These are phyloP conservation scores for Acanthurus lineatus DNA, from an alignment of 2,797 vertebrate species.

Conservation along the genomic window DNA sequence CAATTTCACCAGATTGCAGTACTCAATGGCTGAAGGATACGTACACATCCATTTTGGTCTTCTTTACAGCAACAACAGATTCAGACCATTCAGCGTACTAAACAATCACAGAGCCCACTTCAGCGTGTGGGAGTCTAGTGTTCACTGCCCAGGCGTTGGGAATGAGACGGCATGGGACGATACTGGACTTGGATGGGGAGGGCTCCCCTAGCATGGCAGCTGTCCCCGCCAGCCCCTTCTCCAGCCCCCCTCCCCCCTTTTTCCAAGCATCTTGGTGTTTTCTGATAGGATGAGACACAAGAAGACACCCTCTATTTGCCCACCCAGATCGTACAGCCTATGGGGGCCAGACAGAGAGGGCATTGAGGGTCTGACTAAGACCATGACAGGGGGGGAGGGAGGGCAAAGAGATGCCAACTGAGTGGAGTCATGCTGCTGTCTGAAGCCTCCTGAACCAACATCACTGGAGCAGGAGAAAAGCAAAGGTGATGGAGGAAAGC, in stretches of 20 bases:
- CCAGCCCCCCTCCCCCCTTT: slow-evolving; percentile 33
- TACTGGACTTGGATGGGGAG: slow-evolving; percentile 73
- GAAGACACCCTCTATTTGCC: slow-evolving; percentile 69
- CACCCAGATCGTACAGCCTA: slow-evolving; percentile 59
- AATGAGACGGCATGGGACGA: slow-evolving; percentile 81
- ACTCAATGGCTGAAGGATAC: slow-evolving; percentile 27
- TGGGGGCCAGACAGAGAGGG: slow-evolving; percentile 80
- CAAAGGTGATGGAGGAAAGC: slow-evolving; percentile 35
- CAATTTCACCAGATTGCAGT: slow-evolving; percentile 33
- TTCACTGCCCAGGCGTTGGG: slow-evolving; percentile 55
- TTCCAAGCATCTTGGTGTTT: slow-evolving; percentile 41
- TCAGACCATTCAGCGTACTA: slow-evolving; percentile 37
- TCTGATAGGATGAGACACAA: slow-evolving; percentile 75
- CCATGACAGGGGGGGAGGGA: slow-evolving; percentile 55
- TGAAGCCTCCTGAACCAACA: slow-evolving; percentile 66
- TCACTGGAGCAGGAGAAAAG: slow-evolving; percentile 41
- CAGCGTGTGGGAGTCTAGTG: slow-evolving; percentile 56
- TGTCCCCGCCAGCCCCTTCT: slow-evolving; percentile 65
- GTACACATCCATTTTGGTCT: slow-evolving; percentile 28
- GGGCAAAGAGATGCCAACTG: slow-evolving; percentile 77
- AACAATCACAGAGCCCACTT: slow-evolving; percentile 41
- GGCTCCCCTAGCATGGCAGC: slow-evolving; percentile 77
- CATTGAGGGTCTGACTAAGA: slow-evolving; percentile 81
- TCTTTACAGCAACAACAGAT: slow-evolving; percentile 35
- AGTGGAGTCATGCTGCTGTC: slow-evolving; percentile 80